Base-by-base conservation (phyloP, 2,797 vertebrate genomes). In the Cyclura pinguis region DNA sequence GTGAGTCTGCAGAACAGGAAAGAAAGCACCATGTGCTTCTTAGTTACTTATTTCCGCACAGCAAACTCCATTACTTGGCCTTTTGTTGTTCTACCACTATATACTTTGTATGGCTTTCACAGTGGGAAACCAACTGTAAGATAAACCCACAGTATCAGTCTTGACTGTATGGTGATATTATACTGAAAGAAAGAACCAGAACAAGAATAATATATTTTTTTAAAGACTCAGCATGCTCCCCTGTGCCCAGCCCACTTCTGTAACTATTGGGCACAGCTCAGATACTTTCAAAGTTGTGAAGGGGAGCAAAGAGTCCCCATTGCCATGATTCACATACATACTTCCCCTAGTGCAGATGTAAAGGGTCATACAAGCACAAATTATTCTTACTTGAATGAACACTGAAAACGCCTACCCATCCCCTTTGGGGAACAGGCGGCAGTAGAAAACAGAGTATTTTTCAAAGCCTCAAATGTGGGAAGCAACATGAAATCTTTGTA, bases 391-490 rank as follows among this genome's bases (percentile, higher is more conserved):
- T 84, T 78, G 81, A 87, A 84, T 5, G 50, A 85, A 32, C 10
- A 47, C 29, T 91, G 78, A 80, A 74, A 84, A 84, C 74, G 38
- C 62, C 82, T 80, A 88, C 62, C 50, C 57, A 29, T 62, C 74
- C 27, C 59, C 62, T 78, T 55, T 50, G 59, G 52, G 77, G 77
- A 14, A 82, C 35, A 78, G 32, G 52, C 22, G 27, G 50, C 32
- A 20, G 29, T 47, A 72, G 62, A 24, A 89, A 72, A 89, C 67
- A 16, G 57, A 92, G 20, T 50, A 50, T 59, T 89, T 77, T 64
- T 69, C 73, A 62, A 59, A 89, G 85, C 12, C 59, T 57, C 87
- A 62, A 20, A 57, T 80, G 88, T 89, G 76, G 88, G 84, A 86
- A 83, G 62, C 73, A 89, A 77, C 85, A 62, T 38, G 47, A 59